Percentiles rank a stretch among this genome's conserved stretches.
phyloP scores from a whole-genome alignment of 2,888 invertebrate species.

The Beris chalybata region DNA sequence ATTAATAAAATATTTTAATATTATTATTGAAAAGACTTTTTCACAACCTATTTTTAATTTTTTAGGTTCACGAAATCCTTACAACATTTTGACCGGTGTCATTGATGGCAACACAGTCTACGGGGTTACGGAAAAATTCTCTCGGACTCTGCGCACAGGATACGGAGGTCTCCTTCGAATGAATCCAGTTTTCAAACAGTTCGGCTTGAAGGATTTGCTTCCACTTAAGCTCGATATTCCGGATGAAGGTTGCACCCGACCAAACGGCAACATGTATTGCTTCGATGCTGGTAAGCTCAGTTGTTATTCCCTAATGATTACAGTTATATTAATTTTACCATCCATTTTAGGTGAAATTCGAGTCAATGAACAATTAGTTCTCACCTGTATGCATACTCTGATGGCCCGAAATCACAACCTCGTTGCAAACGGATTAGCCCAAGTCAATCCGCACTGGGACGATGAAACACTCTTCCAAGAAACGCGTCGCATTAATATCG shows the following conservation, averaged over 20 bases:
- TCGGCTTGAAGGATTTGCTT: constrained; percentile 82
- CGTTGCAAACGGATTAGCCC: constrained; percentile 72
- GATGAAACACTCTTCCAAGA: constrained; percentile 91
- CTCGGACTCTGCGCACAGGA: constrained; percentile 80
- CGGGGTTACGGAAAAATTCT: constrained; percentile 79
- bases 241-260: constrained; percentile 89
- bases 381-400: constrained; percentile 89
- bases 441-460: constrained; percentile 90
- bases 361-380: constrained; percentile 86
- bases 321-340: background rate
- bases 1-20: too few relatives aligned
- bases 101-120: constrained; percentile 90
- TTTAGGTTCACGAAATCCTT: constrained; percentile 77
- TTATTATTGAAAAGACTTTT: too few relatives aligned
- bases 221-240: constrained; percentile 87
- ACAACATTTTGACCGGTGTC: constrained; percentile 83
- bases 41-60: background rate
- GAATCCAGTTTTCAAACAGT: constrained; percentile 86
- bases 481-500: constrained; percentile 79
- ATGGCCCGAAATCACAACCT: constrained; percentile 92
- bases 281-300: constrained; percentile 78
- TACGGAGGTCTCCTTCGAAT: constrained; percentile 81
- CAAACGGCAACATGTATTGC: constrained; percentile 87
- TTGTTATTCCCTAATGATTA: background rate
- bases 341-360: constrained; percentile 75